Conservation (phyloP, 1,140 invertebrate genomes). For the Bombus cullumanus region DNA sequence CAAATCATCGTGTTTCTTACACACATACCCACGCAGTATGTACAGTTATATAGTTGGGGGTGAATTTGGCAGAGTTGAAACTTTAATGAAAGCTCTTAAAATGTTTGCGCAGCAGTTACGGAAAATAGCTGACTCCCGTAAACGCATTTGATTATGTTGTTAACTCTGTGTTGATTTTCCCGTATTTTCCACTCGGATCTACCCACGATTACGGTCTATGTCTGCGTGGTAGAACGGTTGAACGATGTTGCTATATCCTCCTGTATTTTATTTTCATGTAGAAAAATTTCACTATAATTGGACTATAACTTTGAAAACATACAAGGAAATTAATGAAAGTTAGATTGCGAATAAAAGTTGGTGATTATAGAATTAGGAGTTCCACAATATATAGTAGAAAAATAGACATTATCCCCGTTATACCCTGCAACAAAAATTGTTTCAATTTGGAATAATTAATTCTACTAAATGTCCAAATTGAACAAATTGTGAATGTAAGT, state of each 20-base stretch:
- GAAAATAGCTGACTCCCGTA: background rate
- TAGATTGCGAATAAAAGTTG: background rate
- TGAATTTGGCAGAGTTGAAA: background rate
- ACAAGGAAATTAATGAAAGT: background rate
- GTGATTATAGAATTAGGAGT: background rate
- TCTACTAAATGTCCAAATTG: too few species aligned
- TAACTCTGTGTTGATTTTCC: background rate
- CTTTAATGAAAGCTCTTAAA: background rate
- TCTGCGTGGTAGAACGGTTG: too few species aligned
- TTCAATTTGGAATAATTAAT: too few species aligned
- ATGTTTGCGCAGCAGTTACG: background rate
- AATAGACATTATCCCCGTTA: too few species aligned
- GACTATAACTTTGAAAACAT: too few species aligned
- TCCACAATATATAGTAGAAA: too few species aligned
- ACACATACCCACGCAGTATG: too few species aligned
- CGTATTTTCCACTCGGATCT: background rate
- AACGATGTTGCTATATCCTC: background rate
- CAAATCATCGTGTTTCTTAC: background rate
- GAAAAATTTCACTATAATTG: too few species aligned
- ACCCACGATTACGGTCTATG: too few species aligned
- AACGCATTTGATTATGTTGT: constrained; percentile 2
- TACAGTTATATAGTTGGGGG: background rate
- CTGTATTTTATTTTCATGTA: too few species aligned
- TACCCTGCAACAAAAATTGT: too few species aligned
- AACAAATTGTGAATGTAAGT: too few species aligned